These are phyloP conservation scores for Uropsilus gracilis DNA, from an alignment of 2,113 vertebrate genomes.

Conservation along the genomic window DNA sequence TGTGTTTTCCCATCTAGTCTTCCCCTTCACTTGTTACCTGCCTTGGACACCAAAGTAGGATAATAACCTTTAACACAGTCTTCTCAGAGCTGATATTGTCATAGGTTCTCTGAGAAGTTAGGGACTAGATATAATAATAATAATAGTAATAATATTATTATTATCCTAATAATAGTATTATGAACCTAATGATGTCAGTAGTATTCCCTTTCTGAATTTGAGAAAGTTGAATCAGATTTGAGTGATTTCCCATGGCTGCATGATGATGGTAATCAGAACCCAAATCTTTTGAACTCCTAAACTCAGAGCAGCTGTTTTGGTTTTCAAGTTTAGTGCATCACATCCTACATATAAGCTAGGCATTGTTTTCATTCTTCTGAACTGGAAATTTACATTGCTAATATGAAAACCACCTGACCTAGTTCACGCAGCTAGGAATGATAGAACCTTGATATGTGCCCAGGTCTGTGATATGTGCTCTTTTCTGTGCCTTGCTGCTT, in stretches of 20 bases:
- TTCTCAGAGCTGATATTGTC: background rate
- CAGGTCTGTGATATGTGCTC: background rate
- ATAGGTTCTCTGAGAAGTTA: background rate
- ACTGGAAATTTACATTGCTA: background rate
- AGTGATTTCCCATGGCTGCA: background rate
- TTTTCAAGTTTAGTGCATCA: background rate
- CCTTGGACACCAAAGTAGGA: slow-evolving; percentile 10
- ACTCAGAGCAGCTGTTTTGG: background rate
- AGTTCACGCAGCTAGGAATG: background rate
- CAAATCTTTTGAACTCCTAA: slow-evolving; percentile 32
- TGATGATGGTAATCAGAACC: background rate
- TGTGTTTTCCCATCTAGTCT: background rate
- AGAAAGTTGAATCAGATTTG: background rate
- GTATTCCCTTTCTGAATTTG: slow-evolving; percentile 2
- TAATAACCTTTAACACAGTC: background rate
- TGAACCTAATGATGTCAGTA: background rate
- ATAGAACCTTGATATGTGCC: background rate
- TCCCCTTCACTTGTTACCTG: background rate
- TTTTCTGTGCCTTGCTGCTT: background rate
- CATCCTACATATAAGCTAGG: background rate
- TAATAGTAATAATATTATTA: no score
- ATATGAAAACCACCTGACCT: background rate
- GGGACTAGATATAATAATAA: background rate
- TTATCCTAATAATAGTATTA: background rate
- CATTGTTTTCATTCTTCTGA: slow-evolving; percentile 17